phyloP scores from a whole-genome alignment of 30 jellyfish, hydroid and myxozoan species.

The Aurelia aurita complex sp. Pacific region DNA sequence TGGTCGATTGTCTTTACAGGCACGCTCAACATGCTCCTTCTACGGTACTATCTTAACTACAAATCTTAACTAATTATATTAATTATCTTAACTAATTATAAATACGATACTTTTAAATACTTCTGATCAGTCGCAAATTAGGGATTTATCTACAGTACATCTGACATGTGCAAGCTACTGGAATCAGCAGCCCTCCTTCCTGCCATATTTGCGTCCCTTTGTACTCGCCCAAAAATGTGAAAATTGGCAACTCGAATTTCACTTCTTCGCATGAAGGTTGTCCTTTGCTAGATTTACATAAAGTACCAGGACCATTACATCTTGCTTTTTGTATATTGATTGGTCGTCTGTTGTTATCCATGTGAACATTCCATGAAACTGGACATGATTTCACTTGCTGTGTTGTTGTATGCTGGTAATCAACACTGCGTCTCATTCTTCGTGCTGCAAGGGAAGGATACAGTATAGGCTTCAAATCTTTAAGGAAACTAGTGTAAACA shows the following conservation, averaged over 20 bases:
- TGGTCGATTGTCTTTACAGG: too few species aligned
- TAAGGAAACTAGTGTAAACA: too few species aligned
- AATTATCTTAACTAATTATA: too few species aligned
- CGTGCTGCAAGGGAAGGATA: background rate
- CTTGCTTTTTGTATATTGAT: slow-evolving; percentile 9
- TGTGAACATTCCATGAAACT: slow-evolving; percentile 30
- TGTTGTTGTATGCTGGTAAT: background rate
- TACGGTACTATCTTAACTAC: too few species aligned
- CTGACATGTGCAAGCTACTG: slow-evolving; percentile 39
- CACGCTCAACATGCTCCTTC: too few species aligned
- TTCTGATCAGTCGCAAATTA: too few species aligned
- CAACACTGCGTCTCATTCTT: slow-evolving; percentile 9
- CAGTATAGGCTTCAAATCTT: background rate
- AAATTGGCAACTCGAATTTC: background rate
- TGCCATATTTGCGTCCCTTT: slow-evolving; percentile 7
- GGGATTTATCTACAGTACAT: background rate
- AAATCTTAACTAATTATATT: too few species aligned
- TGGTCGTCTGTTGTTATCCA: slow-evolving; percentile 26
- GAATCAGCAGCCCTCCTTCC: slow-evolving; percentile 2
- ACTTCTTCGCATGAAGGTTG: slow-evolving; percentile 26
- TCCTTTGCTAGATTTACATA: slow-evolving; percentile 26
- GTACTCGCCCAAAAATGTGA: slow-evolving; percentile 3
- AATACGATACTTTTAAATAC: too few species aligned
- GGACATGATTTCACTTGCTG: slow-evolving; percentile 31
- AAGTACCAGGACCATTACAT: slow-evolving; percentile 26